These are phyloP conservation scores for Nannoperca obscura DNA, from an alignment of 2,797 vertebrate species.

Conservation along the genomic window DNA sequence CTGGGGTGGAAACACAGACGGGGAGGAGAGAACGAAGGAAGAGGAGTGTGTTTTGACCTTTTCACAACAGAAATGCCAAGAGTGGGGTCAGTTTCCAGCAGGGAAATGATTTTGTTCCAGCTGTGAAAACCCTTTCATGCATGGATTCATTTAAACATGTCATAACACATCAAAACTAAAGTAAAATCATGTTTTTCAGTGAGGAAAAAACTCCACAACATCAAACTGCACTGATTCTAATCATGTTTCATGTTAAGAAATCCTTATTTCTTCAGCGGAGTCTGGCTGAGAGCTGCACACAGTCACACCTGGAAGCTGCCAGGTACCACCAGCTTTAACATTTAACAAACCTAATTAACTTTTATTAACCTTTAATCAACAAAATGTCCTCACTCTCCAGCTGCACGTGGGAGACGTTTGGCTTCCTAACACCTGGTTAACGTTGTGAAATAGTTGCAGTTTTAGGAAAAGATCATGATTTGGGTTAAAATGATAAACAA, in stretches of 20 bases:
- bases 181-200: background rate
- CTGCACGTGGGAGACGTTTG: too few species aligned
- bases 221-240: background rate
- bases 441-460: too few species aligned
- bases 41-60: constrained; percentile 12
- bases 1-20: background rate
- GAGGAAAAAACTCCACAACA: too few species aligned
- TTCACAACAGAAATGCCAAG: background rate
- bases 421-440: too few species aligned
- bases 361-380: too few species aligned
- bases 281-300: background rate
- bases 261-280: background rate
- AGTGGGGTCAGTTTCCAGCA: background rate
- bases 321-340: too few species aligned
- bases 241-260: background rate
- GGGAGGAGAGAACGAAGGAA: background rate
- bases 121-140: constrained; percentile 3
- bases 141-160: background rate
- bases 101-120: background rate
- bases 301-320: background rate
- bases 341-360: too few species aligned
- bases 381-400: too few species aligned
- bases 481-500: too few species aligned
- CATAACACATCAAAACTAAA: background rate
- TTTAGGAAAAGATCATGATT: too few species aligned